phyloP scores from a whole-genome alignment of 2,797 vertebrate genomes.

The Mormyrus proboscirostris region DNA sequence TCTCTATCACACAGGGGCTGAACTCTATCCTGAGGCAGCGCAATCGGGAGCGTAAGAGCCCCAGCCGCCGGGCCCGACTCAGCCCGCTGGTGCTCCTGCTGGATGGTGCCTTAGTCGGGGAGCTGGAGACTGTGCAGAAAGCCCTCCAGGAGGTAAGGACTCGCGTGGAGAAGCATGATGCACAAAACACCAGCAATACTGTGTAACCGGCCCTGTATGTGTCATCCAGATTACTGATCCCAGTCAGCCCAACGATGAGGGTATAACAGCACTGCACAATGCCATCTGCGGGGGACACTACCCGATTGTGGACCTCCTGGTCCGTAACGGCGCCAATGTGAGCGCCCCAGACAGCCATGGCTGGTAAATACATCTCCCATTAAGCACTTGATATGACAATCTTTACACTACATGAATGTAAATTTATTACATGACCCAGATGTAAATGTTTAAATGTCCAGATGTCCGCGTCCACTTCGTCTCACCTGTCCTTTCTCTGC shows the following conservation, averaged over 20 bases:
- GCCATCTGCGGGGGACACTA: constrained; percentile 83
- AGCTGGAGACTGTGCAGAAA: constrained; percentile 79
- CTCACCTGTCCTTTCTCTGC: not conserved
- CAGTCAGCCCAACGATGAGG: constrained; percentile 84
- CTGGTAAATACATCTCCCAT: constrained; percentile 58
- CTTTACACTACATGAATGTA: not conserved
- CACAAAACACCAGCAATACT: not conserved
- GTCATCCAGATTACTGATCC: constrained; percentile 72
- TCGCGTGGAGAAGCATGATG: not conserved
- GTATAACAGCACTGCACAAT: constrained; percentile 88
- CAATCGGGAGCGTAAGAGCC: constrained; percentile 43
- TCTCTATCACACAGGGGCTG: constrained; percentile 56
- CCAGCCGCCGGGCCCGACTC: constrained; percentile 62
- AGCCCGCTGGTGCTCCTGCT: constrained; percentile 77
- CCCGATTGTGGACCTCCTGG: constrained; percentile 76
- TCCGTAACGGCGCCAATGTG: constrained; percentile 74
- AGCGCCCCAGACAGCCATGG: constrained; percentile 84
- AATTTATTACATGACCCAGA: not conserved
- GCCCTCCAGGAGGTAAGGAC: constrained; percentile 72
- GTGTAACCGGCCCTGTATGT: constrained; percentile 24
- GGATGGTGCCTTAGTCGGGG: constrained; percentile 77
- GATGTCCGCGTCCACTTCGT: not conserved
- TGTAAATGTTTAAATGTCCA: not conserved
- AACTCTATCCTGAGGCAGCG: constrained; percentile 68
- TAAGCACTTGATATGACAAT: not conserved